Evolutionary conservation across 2,113 vertebrate species (phyloP), one percentile per base, ranked within the genome.

Genomic region (Theristicus caerulescens): DNA sequence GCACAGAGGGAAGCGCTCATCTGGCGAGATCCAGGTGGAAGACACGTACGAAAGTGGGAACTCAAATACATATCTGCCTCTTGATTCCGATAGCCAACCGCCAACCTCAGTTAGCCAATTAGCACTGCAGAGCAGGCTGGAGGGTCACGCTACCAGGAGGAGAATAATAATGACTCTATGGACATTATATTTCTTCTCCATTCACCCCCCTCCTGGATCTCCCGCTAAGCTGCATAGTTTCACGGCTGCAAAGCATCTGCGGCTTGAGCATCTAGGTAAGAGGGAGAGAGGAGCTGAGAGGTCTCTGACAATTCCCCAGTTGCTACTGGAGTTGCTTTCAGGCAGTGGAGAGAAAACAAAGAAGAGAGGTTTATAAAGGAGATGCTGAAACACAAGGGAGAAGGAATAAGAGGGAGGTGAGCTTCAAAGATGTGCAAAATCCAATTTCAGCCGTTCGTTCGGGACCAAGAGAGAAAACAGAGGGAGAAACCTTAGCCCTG

Each of bases 171-270:
- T 1, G 24, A 34, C 32, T 34, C 19, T 5, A 11, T 0, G 13
- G 31, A n/a, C 2, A 5, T 14, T 8, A 6, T 2, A 5, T 25
- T 62, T 29, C 19, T n/a, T 46, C 44, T 58, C 36, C 32, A 11
- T 13, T 44, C 25, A 42, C 5, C 6, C 2, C 14, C 13, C 26
- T 19, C 32, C 22, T 0, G 0, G 6, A 16, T 52, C 29, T 67
- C 54, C 32, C n/a, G 9, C 25, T 11, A 32, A 69, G 66, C n/a
- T 10, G n/a, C 11, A 2, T 6, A 11, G 7, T 27, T 55, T 31
- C 21, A 15, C 1, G 21, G 13, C 46, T 65, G 52, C 12, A 8
- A 49, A 40, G 21, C 1, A 1, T 26, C 31, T 21, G 21, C 1
- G 2, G 31, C 46, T 11, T 1, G 3, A 74, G 36, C 5, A 1